A percentile compares a stretch with the other conserved stretches of the same genome.
These are phyloP conservation scores for Pogonomyrmex barbatus DNA, from an alignment of 1,140 invertebrate species.

Conservation along the genomic window DNA sequence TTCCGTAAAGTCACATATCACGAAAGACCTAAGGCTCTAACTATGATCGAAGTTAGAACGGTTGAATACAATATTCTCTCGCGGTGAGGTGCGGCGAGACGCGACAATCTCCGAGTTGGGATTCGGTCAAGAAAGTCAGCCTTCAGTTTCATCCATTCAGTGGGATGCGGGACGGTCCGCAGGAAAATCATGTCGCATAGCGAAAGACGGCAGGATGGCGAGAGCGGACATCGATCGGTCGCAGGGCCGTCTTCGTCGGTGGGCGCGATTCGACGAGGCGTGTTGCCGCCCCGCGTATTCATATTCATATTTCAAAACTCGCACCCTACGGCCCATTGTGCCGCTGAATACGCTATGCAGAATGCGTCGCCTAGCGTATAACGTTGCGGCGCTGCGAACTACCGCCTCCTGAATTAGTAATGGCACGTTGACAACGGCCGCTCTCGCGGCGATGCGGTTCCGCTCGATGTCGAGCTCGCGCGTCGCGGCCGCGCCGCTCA, in stretches of 20 bases:
- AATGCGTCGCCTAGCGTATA: slow-evolving; percentile 79
- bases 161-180: not conserved
- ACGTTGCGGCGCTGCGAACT: slow-evolving; percentile 74
- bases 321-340: slow-evolving; percentile 79
- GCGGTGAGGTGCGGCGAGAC: not conserved
- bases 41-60: slow-evolving; percentile 8
- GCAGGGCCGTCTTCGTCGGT: slow-evolving; percentile 72
- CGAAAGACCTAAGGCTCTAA: not conserved
- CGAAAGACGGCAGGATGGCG: slow-evolving; percentile 33
- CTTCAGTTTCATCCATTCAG: slow-evolving; percentile 22
- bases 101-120: slow-evolving; percentile 27
- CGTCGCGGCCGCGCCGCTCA: slow-evolving; percentile 19
- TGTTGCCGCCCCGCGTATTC: slow-evolving; percentile 74
- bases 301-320: slow-evolving; percentile 82
- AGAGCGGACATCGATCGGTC: slow-evolving; percentile 73
- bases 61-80: not conserved
- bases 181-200: slow-evolving; percentile 31
- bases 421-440: slow-evolving; percentile 77
- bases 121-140: slow-evolving; percentile 35
- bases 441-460: slow-evolving; percentile 20
- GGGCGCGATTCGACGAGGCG: slow-evolving; percentile 73
- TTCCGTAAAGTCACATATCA: not conserved
- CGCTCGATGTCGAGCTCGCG: slow-evolving; percentile 5
- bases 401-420: slow-evolving; percentile 82
- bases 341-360: slow-evolving; percentile 79